A percentile compares a stretch with the other conserved stretches of the same genome.
Evolutionary conservation across 2,888 invertebrate genomes (phyloP).

Genomic region (Bombyx huttoni): DNA sequence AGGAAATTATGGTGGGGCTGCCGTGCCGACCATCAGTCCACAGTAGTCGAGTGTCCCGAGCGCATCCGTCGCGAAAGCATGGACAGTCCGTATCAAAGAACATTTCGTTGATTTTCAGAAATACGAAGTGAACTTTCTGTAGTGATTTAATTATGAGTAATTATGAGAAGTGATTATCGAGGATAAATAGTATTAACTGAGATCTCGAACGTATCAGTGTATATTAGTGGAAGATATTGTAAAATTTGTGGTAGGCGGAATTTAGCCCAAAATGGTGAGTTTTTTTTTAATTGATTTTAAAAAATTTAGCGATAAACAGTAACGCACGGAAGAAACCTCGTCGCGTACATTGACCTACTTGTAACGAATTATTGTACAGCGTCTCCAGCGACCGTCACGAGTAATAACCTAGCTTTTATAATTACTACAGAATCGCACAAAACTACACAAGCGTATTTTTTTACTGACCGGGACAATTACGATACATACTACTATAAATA

Average conservation of each 20-base stretch:
- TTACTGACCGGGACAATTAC: not conserved
- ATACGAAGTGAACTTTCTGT: slow-evolving; percentile 44
- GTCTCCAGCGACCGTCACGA: slow-evolving; percentile 27
- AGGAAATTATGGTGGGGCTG: slow-evolving; percentile 42
- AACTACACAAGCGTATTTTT: not conserved
- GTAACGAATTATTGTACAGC: slow-evolving; percentile 19
- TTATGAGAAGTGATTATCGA: slow-evolving; percentile 28
- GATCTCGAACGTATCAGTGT: slow-evolving; percentile 36
- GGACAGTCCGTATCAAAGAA: slow-evolving; percentile 30
- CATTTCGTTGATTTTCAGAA: slow-evolving; percentile 23
- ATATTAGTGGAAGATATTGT: slow-evolving; percentile 7
- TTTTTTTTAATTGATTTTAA: slow-evolving; percentile 2
- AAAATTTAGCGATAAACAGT: slow-evolving; percentile 8
- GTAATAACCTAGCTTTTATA: slow-evolving; percentile 13
- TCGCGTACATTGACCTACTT: slow-evolving; percentile 44
- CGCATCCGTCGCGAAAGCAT: slow-evolving; percentile 44
- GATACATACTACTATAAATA: too few species aligned
- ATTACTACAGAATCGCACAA: slow-evolving; percentile 1
- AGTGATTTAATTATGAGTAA: slow-evolving; percentile 48
- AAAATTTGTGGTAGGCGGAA: slow-evolving; percentile 33
- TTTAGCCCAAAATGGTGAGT: slow-evolving; percentile 43
- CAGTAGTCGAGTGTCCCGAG: slow-evolving; percentile 41
- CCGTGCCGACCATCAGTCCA: slow-evolving; percentile 37
- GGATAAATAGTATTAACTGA: slow-evolving; percentile 39
- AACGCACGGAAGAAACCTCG: slow-evolving; percentile 30